phyloP scores from a whole-genome alignment of 2,888 invertebrate genomes.

The Aphrophora alni region DNA sequence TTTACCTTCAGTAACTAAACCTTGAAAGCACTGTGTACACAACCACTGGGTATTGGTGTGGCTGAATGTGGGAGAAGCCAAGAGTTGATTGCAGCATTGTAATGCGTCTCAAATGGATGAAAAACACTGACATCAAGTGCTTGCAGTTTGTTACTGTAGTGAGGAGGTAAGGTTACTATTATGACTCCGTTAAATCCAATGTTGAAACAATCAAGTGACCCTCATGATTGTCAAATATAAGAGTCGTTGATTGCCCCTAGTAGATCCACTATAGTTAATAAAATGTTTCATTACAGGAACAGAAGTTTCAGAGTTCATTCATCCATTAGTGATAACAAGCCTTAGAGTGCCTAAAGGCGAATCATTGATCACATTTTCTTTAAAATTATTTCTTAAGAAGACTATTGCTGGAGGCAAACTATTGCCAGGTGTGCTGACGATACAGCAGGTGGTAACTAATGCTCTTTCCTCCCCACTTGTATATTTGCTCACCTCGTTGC shows the following conservation, averaged over 20 bases:
- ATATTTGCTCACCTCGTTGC: constrained; percentile 51
- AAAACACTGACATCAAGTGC: not conserved
- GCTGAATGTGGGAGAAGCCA: too few species aligned
- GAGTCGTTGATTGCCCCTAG: not conserved
- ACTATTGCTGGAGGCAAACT: constrained; percentile 54
- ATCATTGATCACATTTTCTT: constrained; percentile 52
- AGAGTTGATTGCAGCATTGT: too few species aligned
- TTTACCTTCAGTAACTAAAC: too few species aligned
- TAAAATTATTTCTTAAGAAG: constrained; percentile 54
- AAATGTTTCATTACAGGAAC: constrained; percentile 55
- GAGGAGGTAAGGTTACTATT: constrained; percentile 1
- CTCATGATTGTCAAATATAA: constrained; percentile 13
- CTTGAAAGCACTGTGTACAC: too few species aligned
- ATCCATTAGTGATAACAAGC: constrained; percentile 54
- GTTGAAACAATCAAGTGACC: not conserved
- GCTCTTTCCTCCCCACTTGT: constrained; percentile 55
- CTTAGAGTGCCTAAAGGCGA: constrained; percentile 55
- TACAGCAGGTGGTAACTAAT: constrained; percentile 53
- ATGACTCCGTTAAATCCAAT: not conserved
- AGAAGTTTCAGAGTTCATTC: constrained; percentile 55
- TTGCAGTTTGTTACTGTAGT: constrained; percentile 17
- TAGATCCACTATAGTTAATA: constrained; percentile 42
- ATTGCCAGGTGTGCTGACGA: constrained; percentile 52
- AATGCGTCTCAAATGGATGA: not conserved
- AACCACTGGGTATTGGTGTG: too few species aligned